Conservation (phyloP, 2,888 invertebrate genomes). For the Tachina lurida region DNA sequence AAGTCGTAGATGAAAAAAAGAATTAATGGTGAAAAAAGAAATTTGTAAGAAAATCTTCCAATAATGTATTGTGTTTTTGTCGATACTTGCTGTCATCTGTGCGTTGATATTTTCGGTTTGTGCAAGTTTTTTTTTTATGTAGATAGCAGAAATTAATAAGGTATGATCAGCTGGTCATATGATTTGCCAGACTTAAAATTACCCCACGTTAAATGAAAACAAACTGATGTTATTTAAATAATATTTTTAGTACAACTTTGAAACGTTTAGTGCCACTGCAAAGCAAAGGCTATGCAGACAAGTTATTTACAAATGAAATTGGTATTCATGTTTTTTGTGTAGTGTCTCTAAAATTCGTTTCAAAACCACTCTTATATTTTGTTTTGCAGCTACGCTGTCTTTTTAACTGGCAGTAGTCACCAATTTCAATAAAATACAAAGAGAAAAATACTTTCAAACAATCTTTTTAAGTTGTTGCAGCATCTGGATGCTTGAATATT, state of each 20-base stretch:
- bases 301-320: background rate
- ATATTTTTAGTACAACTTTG: background rate
- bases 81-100: constrained; percentile 54
- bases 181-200: background rate
- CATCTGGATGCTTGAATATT: constrained; percentile 67
- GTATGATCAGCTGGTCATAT: background rate
- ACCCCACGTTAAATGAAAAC: background rate
- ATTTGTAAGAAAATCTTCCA: constrained; percentile 47
- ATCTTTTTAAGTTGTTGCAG: constrained; percentile 57
- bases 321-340: background rate
- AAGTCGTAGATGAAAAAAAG: constrained; percentile 1
- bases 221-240: background rate
- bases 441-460: constrained; percentile 17
- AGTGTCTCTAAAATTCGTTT: constrained; percentile 26
- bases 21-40: constrained; percentile 17
- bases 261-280: background rate
- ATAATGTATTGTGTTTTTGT: constrained; percentile 52
- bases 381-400: constrained; percentile 55
- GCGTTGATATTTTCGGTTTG: constrained; percentile 49
- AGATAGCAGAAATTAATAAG: background rate
- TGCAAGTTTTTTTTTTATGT: constrained; percentile 7
- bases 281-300: background rate
- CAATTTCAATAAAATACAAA: constrained; percentile 54
- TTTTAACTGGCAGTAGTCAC: constrained; percentile 59
- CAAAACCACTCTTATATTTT: background rate